Percentiles rank a stretch among this genome's conserved stretches.
phyloP scores from a whole-genome alignment of 2,797 vertebrate genomes.

The Argentina silus region DNA sequence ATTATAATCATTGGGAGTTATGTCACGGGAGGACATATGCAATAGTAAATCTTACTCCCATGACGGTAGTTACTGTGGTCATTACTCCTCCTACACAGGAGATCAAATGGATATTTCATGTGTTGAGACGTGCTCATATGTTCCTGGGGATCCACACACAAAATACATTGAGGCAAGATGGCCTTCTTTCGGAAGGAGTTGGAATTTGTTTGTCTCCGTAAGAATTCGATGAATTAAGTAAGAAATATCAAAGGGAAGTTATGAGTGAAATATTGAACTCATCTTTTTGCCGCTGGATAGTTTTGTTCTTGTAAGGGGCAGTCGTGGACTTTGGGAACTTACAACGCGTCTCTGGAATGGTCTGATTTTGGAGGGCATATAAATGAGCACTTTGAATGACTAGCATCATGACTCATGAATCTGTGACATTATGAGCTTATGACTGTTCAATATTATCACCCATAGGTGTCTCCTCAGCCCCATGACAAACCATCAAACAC shows the following conservation, averaged over 20 bases:
- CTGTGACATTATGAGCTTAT: background rate
- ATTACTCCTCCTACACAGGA: constrained; percentile 67
- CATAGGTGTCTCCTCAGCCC: constrained; percentile 13
- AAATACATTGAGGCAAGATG: constrained; percentile 10
- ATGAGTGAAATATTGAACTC: background rate
- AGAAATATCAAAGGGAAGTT: background rate
- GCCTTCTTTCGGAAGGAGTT: background rate
- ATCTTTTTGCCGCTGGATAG: background rate
- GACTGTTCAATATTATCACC: background rate
- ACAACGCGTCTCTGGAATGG: too few species aligned
- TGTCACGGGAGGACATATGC: constrained; percentile 64
- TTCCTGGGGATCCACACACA: constrained; percentile 26
- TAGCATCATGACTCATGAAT: background rate
- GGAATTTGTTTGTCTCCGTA: background rate
- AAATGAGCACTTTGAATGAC: too few species aligned
- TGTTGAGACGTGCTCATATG: constrained; percentile 41
- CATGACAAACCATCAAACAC: constrained; percentile 32
- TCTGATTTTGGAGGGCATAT: too few species aligned
- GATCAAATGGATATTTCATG: constrained; percentile 61
- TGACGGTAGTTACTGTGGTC: constrained; percentile 61
- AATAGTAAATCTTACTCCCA: constrained; percentile 68
- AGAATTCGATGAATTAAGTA: background rate
- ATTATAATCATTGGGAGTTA: constrained; percentile 62
- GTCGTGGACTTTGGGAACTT: too few species aligned
- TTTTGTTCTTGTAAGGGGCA: too few species aligned